Base-by-base conservation (phyloP, 2,888 invertebrate species). In the Metallyticus violacea region DNA sequence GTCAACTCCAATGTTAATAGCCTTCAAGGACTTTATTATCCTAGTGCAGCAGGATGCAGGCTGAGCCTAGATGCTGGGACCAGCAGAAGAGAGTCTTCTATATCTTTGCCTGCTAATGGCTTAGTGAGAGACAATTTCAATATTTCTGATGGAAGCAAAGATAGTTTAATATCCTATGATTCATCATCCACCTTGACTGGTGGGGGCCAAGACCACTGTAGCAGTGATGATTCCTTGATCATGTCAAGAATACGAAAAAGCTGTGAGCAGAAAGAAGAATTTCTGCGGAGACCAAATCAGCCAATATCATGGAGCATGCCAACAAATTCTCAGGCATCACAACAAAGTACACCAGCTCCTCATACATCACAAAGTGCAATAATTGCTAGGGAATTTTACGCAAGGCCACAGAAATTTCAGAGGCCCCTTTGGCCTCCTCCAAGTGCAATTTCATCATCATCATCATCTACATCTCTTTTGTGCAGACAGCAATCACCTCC, bases 201-300 rank as follows among this genome's bases (percentile, higher is more conserved):
- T 77, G 85, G 27, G n/a, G 85, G 85, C 7, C 86, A 86, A 30
- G 86, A 86, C 28, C 62, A 82, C 78, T 81, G 85, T 77, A 87
- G 88, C 77, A 86, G 86, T 81, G 95, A 95, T 91, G 96, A 96
- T 91, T 95, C 95, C 87, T 93, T 95, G 81, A 94, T 95, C 90
- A 95, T 97, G 93, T 95, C 95, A 89, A 94, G 91, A 81, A 90
- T 97, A 91, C 94, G 96, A 89, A 96, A 96, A 91, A 97, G 96
- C 90, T 95, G 97, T 90, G 97, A 97, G 91, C 97, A 97, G 91
- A 97, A 97, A 91, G 97, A 97, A 91, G 97, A 97, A 90, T 98
- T 98, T 92, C 93, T 98, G 87, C 94, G 95, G 91, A 93, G 96
- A 89, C 96, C 96, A 4, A 90, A 95, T 93, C 91, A 95, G 90